These are phyloP conservation scores for Scaptodrosophila latifasciaeformis DNA, from an alignment of 2,888 invertebrate species.

Conservation along the genomic window DNA sequence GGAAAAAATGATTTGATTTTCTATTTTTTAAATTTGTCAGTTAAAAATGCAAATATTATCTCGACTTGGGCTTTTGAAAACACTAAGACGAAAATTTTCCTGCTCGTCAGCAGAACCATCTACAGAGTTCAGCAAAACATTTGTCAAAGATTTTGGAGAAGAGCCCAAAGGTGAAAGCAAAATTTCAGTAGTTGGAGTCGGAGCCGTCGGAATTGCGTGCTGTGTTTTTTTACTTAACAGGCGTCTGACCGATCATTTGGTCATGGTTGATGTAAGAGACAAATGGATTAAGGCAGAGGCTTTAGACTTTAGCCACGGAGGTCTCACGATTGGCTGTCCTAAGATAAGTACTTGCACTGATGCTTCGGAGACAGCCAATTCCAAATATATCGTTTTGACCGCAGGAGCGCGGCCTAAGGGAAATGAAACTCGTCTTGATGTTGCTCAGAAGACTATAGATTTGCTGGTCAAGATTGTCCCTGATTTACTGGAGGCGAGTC, in stretches of 20 bases:
- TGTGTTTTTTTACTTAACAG: conserved; percentile 86
- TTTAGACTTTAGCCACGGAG: conserved; percentile 86
- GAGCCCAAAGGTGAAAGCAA: conserved; percentile 72
- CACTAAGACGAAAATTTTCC: too few species aligned
- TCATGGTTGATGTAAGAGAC: conserved; percentile 84
- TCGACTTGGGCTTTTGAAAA: too few species aligned
- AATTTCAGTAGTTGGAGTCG: conserved; percentile 88
- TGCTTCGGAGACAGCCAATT: conserved; percentile 83
- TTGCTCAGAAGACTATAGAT: conserved; percentile 89
- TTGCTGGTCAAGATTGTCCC: conserved; percentile 88
- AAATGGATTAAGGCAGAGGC: conserved; percentile 89
- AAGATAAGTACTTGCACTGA: conserved; percentile 77
- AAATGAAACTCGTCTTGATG: conserved; percentile 84
- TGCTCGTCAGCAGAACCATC: too few species aligned
- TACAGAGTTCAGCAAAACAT: too few species aligned
- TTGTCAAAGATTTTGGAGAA: too few species aligned
- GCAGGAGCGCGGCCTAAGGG: conserved; percentile 89
- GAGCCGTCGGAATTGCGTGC: conserved; percentile 91
- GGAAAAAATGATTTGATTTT: too few species aligned
- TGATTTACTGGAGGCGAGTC: conserved; percentile 78
- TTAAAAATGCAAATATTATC: too few species aligned
- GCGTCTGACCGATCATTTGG: conserved; percentile 85
- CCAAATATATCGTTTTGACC: conserved; percentile 88
- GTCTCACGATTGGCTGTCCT: background rate
- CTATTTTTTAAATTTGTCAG: too few species aligned